Conservation (phyloP, 2,888 invertebrate species). For the Dexiosoma caninum region DNA sequence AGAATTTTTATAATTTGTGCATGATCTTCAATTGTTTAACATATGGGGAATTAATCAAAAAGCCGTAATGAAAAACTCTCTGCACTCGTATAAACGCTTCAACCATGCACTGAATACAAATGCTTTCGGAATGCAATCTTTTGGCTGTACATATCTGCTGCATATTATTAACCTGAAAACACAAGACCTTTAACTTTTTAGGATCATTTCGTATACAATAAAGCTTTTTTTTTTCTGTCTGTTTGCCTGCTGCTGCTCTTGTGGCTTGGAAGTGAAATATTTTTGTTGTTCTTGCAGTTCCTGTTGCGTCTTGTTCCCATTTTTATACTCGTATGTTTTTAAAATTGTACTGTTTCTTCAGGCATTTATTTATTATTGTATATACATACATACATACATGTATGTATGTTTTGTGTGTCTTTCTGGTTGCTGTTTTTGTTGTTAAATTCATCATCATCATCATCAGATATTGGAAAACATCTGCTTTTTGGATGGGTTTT, state of each 20-base stretch:
- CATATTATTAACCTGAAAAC: conserved; percentile 44
- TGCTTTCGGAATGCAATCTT: background rate
- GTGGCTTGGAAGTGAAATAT: background rate
- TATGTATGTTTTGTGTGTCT: background rate
- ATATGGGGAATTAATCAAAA: no score
- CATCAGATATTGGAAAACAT: conserved; percentile 50
- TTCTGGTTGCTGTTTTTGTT: background rate
- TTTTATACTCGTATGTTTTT: conserved; percentile 26
- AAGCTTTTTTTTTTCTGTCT: conserved; percentile 13
- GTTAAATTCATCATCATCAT: conserved; percentile 6
- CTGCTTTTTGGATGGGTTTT: conserved; percentile 30
- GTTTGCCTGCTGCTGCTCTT: conserved; percentile 2
- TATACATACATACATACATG: no score
- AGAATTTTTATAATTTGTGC: no score
- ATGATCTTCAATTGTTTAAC: no score
- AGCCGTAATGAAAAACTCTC: no score
- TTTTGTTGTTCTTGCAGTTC: conserved; percentile 23
- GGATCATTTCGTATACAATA: conserved; percentile 6
- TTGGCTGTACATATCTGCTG: background rate
- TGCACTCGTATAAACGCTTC: no score
- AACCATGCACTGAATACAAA: background rate
- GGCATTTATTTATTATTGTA: conserved; percentile 16
- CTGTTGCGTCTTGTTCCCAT: conserved; percentile 10
- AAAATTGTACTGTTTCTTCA: conserved; percentile 23
- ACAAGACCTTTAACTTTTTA: conserved; percentile 44